phyloP scores from a whole-genome alignment of 2,113 vertebrate genomes.

The Alligator sinensis region DNA sequence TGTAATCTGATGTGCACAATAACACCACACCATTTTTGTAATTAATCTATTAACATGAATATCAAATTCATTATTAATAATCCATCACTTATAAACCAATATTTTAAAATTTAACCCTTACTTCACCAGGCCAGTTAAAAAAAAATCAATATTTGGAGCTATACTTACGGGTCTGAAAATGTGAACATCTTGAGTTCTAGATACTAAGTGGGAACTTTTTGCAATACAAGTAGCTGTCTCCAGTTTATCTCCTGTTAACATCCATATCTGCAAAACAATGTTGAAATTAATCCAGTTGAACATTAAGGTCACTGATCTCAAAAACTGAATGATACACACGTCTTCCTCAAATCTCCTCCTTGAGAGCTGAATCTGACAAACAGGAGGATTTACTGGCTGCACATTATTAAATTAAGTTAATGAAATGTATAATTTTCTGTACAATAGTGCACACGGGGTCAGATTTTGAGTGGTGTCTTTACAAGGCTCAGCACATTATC shows the following conservation, averaged over 20 bases:
- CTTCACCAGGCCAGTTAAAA: not conserved
- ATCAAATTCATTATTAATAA: not conserved
- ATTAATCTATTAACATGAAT: not conserved
- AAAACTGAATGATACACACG: not conserved
- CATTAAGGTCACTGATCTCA: not conserved
- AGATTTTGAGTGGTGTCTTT: not conserved
- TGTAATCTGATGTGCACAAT: not conserved
- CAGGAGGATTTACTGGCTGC: not conserved
- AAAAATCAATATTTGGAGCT: not conserved
- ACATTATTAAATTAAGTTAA: not conserved
- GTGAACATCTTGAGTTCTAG: conserved; percentile 92
- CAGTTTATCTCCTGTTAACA: conserved; percentile 97
- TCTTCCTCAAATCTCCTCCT: not conserved
- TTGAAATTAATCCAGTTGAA: not conserved
- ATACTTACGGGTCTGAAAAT: conserved; percentile 90
- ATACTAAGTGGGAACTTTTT: conserved; percentile 96
- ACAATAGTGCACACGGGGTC: not conserved
- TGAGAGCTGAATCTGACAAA: not conserved
- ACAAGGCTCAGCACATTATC: not conserved
- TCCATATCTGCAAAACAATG: conserved; percentile 88
- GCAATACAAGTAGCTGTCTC: conserved; percentile 98
- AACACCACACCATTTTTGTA: not conserved
- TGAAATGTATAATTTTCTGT: not conserved
- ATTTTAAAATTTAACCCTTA: not conserved
- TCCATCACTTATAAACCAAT: not conserved